phyloP scores from a whole-genome alignment of 2,797 vertebrate species.

The Paguma larvata region DNA sequence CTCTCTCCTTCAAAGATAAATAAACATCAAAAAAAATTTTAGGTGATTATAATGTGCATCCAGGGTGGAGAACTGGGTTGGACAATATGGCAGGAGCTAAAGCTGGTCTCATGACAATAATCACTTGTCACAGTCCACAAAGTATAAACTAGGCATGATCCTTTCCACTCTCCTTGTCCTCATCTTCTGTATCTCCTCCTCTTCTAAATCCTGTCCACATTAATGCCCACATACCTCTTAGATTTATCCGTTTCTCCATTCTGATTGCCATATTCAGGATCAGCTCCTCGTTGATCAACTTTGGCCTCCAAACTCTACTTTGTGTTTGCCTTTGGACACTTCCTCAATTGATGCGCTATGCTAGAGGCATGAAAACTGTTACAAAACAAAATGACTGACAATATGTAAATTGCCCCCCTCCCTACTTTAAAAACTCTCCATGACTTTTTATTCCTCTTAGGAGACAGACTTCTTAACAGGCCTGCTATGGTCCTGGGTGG shows the following conservation, averaged over 20 bases:
- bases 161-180: neutral
- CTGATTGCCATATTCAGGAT: neutral
- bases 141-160: neutral
- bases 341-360: neutral
- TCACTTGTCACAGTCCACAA: neutral
- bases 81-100: neutral
- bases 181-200: neutral
- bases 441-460: neutral
- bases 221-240: neutral
- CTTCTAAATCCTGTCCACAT: neutral
- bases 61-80: neutral
- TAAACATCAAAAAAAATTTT: neutral
- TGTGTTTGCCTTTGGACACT: too few species aligned
- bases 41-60: neutral
- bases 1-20: too few species aligned
- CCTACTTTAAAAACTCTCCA: neutral
- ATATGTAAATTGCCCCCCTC: neutral
- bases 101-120: accelerated
- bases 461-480: neutral
- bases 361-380: neutral
- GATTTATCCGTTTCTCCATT: neutral
- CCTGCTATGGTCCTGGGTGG: neutral
- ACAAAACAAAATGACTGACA: neutral
- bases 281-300: neutral
- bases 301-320: neutral